These are phyloP conservation scores for Philypnodon macrostomus DNA, from an alignment of 2,797 vertebrate species.

Conservation along the genomic window DNA sequence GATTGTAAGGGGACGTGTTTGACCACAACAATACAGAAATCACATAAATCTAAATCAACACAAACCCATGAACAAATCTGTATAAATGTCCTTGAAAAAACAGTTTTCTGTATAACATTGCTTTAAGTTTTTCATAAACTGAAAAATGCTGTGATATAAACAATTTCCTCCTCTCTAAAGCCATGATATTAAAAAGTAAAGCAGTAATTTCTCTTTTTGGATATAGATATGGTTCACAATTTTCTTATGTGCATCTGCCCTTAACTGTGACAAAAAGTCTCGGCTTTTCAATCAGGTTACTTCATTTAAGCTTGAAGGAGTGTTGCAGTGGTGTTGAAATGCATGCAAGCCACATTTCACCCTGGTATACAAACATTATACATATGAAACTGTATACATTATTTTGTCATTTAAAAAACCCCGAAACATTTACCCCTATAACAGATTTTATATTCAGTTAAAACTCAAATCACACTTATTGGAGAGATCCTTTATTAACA, in stretches of 20 bases:
- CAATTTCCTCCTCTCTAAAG: constrained; percentile 21
- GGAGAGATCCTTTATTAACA: constrained; percentile 9
- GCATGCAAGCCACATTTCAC: constrained; percentile 10
- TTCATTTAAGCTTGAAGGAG: constrained; percentile 42
- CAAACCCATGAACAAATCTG: too few relatives aligned
- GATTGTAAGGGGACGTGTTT: too few relatives aligned
- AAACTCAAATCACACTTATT: constrained; percentile 9
- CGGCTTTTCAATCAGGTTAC: constrained; percentile 22
- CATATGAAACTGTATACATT: constrained; percentile 13
- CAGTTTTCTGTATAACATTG: too few relatives aligned
- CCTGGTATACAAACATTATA: constrained; percentile 8
- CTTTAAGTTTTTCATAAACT: too few relatives aligned
- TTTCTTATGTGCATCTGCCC: constrained; percentile 43
- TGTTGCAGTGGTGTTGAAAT: constrained; percentile 40
- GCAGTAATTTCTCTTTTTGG: constrained; percentile 40
- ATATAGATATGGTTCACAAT: constrained; percentile 22
- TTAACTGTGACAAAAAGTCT: constrained; percentile 55
- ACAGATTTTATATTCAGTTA: not conserved
- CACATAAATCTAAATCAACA: too few relatives aligned
- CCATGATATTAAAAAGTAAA: constrained; percentile 52
- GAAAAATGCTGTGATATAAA: too few relatives aligned
- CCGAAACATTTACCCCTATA: constrained; percentile 1
- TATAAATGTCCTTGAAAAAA: too few relatives aligned
- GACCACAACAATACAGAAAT: too few relatives aligned
- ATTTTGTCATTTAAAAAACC: constrained; percentile 7